Evolutionary conservation across 2,797 vertebrate species (phyloP).

Genomic region (Tapirus indicus): DNA sequence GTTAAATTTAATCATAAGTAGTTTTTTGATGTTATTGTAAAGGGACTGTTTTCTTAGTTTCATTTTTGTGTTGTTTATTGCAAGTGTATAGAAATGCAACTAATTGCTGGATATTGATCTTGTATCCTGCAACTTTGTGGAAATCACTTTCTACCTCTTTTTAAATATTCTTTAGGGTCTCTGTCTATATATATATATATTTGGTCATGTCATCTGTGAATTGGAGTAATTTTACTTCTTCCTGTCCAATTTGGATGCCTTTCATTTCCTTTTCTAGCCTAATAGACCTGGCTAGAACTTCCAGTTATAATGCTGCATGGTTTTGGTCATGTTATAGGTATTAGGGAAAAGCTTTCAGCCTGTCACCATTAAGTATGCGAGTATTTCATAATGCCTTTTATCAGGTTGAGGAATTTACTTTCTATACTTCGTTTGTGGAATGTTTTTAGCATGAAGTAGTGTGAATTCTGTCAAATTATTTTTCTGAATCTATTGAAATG

Average conservation of each 20-base stretch:
- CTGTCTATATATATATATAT: background rate
- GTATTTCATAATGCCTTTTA: too few relatives aligned
- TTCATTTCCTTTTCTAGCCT: background rate
- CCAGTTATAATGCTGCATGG: too few relatives aligned
- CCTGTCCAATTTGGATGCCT: background rate
- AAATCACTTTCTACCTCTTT: background rate
- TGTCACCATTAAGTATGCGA: background rate
- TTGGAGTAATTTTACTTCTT: background rate
- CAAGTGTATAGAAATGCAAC: background rate
- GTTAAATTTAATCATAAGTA: background rate
- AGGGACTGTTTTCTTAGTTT: background rate
- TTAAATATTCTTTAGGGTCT: background rate
- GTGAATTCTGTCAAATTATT: background rate
- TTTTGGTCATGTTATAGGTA: background rate
- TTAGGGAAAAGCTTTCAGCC: background rate
- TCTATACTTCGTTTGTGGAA: background rate
- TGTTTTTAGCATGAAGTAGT: background rate
- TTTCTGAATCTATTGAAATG: background rate
- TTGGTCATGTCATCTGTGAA: background rate
- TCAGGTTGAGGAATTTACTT: background rate
- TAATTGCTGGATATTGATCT: background rate
- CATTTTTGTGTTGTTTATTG: background rate
- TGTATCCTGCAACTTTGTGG: background rate
- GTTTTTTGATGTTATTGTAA: background rate
- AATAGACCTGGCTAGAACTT: background rate